Evolutionary conservation across 2,113 vertebrate genomes (phyloP), one percentile per base, ranked within the genome.

Genomic region (Chamaetylas fuelleborni): DNA sequence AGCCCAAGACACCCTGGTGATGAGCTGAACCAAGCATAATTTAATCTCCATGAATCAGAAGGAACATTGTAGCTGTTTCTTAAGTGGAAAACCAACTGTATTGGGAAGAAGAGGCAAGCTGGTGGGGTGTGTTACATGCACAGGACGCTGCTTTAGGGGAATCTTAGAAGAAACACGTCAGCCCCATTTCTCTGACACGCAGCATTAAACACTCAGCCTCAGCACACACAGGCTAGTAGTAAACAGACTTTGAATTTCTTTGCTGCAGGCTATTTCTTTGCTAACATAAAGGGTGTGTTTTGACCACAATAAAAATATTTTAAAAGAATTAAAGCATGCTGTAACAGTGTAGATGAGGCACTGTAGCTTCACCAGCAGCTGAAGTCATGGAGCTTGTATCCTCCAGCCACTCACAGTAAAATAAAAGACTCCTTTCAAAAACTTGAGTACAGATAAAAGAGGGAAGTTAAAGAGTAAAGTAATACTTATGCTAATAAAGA

Each of bases 251-350:
- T 19, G 36, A 71, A 85, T 88, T 95, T 65, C 57, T 77, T 95
- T 80, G 81, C 95, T 56, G 42, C n/a, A 58, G 89, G 94, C 93
- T 70, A 90, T 79, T 81, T 85, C 94, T 90, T 77, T 82, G 58
- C 66, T 72, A 65, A 66, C 36, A 80, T 43, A 89, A 77, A 90
- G 70, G 89, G 95, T 33, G 84, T 77, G 81, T 82, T 91, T 95
- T 79, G 73, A 95, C 78, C 91, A 97, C 87, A 90, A 57, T 13
- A 72, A 88, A 95, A 93, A 83, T 15, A 77, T 11, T 65, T 12
- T 0, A 40, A 43, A 60, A 87, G 1, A 91, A 90, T 33, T 56
- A 83, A 77, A 62, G 65, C 86, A 34, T 73, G 89, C 89, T 40
- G 31, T 76, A 95, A 94, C 86, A 95, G 77, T 34, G 57, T 56